Evolutionary conservation across 2,888 invertebrate species (phyloP), one percentile per base, ranked within the genome.

Genomic region (Napeogenes inachia): DNA sequence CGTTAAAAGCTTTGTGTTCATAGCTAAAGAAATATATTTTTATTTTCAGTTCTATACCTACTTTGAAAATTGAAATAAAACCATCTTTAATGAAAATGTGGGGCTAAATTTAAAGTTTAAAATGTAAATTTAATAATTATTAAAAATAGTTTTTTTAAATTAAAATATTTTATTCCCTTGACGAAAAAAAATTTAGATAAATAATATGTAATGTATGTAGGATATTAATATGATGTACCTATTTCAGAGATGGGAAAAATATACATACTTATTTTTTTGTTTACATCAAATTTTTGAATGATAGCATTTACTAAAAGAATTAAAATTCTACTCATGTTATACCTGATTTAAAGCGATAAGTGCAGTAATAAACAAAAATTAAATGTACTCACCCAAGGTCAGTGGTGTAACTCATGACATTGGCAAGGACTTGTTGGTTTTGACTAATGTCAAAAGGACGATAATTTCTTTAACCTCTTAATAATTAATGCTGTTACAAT

Each of bases 1-100:
- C 72, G 38, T 75, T 70, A 72, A 69, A 57, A 65, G 45, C 62
- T 60, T 56, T 58, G 33, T 63, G 47, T 57, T 47, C 21, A 21
- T 21, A 21, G 45, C 45, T 54, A 46, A 45, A 56, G 21, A 46
- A 57, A 61, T 32, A 45, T 33, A 54, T 21, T 21, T 21, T 21
- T 21, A 21, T 21, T 21, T 21, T 21, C 21, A 21, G 21, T 21
- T 21, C 21, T 21, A 21, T 21, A 21, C n/a, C n/a, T n/a, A n/a
- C 21, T 21, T 21, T 21, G 21, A 21, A 21, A 21, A 21, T 21
- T 21, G 21, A 21, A 21, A 21, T 21, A 21, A 21, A 21, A 21
- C 21, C 21, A 21, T 21, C 0, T 21, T 21, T 21, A 21, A 21
- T 21, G 21, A 1, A 21, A 21, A 21, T 21, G 21, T 21, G 21